These are phyloP conservation scores for Tenrec ecaudatus DNA, from an alignment of 2,113 vertebrate species.

Conservation along the genomic window DNA sequence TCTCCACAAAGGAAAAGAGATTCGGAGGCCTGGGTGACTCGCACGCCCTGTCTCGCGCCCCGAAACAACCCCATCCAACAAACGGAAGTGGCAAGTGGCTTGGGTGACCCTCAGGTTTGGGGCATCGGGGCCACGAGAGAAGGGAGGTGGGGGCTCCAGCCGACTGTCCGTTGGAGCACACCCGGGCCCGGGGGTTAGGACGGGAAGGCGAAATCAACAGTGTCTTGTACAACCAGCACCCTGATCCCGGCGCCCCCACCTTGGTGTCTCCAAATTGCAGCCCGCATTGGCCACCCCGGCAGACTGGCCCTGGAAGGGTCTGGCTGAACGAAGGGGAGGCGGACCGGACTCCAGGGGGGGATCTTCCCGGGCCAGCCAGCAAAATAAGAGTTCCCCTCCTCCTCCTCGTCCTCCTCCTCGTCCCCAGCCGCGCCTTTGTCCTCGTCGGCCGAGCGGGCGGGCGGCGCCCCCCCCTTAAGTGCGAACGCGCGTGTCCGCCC, in stretches of 20 bases:
- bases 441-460: slow-evolving; percentile 83
- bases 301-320: background rate
- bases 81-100: background rate
- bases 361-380: background rate
- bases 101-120: slow-evolving; percentile 16
- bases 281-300: background rate
- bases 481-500: slow-evolving; percentile 74
- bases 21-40: slow-evolving; percentile 45
- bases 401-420: slow-evolving; percentile 33
- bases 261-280: background rate
- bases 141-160: background rate
- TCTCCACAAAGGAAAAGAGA: slow-evolving; percentile 80
- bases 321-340: background rate
- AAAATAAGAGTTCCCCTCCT: slow-evolving; percentile 49
- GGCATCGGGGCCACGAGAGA: background rate
- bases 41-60: slow-evolving; percentile 1
- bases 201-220: background rate
- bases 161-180: background rate
- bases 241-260: background rate
- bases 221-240: background rate
- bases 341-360: background rate
- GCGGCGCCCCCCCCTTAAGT: slow-evolving; percentile 68
- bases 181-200: background rate
- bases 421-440: slow-evolving; percentile 77
- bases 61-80: background rate